Percentiles rank a stretch among this genome's conserved stretches.
phyloP scores from a whole-genome alignment of 2,113 vertebrate genomes.

The Sarotherodon lohbergeri region DNA sequence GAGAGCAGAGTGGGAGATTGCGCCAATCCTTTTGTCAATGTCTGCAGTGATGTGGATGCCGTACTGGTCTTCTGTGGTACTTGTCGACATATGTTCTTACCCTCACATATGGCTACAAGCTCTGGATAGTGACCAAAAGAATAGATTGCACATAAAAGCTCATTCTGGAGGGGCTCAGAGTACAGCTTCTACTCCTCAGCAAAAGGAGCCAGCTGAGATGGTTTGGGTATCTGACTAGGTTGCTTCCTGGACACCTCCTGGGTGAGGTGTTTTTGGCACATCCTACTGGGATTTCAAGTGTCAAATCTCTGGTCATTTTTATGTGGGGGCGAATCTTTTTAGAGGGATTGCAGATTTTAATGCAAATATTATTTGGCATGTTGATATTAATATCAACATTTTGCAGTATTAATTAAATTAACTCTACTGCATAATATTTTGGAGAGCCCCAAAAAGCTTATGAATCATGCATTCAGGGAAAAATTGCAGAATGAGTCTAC shows the following conservation, averaged over 20 bases:
- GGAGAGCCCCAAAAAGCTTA: background rate
- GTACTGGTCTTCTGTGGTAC: background rate
- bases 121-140: background rate
- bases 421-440: background rate
- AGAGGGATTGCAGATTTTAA: background rate
- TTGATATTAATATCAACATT: background rate
- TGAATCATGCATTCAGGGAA: background rate
- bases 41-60: background rate
- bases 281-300: background rate
- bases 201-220: background rate
- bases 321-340: rapidly evolving
- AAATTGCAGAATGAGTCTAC: background rate
- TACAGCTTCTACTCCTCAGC: background rate
- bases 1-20: background rate
- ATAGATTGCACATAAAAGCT: background rate
- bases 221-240: background rate
- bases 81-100: background rate
- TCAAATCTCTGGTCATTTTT: background rate
- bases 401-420: background rate
- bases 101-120: background rate
- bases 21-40: background rate
- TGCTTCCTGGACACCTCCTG: background rate
- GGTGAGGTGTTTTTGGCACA: background rate
- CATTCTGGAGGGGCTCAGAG: background rate
- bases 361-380: background rate